Evolutionary conservation across 2,888 invertebrate species (phyloP).

Genomic region (Tryphoninae sp.): DNA sequence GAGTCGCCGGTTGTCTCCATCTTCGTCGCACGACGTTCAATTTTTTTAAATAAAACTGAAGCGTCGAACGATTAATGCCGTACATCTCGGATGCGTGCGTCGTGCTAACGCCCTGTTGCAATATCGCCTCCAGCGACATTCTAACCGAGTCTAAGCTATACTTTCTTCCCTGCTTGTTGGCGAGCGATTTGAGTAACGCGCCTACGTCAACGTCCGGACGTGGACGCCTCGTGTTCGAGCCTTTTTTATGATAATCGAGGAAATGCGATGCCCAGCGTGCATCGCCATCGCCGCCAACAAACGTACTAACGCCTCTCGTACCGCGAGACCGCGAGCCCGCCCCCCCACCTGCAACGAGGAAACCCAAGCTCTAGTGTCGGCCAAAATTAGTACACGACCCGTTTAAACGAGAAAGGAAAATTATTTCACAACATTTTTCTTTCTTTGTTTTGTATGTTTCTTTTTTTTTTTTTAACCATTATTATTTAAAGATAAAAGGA

Average conservation of each 20-base stretch:
- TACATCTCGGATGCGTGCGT: slow-evolving; percentile 82
- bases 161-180: slow-evolving; percentile 80
- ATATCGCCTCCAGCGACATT: slow-evolving; percentile 82
- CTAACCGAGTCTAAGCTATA: slow-evolving; percentile 82
- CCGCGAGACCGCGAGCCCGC: slow-evolving; percentile 77
- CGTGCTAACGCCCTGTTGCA: slow-evolving; percentile 82
- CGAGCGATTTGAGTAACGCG: slow-evolving; percentile 79
- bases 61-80: slow-evolving; percentile 83
- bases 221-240: slow-evolving; percentile 73
- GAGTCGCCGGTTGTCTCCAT: slow-evolving; percentile 75
- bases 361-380: slow-evolving; percentile 79
- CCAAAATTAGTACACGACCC: slow-evolving; percentile 70
- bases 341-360: slow-evolving; percentile 81
- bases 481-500: background rate
- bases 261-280: slow-evolving; percentile 79
- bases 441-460: background rate
- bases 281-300: slow-evolving; percentile 61
- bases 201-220: slow-evolving; percentile 78
- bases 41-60: slow-evolving; percentile 83
- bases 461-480: background rate
- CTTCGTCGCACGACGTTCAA: slow-evolving; percentile 82
- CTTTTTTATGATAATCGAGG: slow-evolving; percentile 77
- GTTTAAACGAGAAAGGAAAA: slow-evolving; percentile 54
- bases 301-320: slow-evolving; percentile 66
- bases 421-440: slow-evolving; percentile 20